These are phyloP conservation scores for Metallyticus violacea DNA, from an alignment of 2,888 invertebrate genomes.

Conservation along the genomic window DNA sequence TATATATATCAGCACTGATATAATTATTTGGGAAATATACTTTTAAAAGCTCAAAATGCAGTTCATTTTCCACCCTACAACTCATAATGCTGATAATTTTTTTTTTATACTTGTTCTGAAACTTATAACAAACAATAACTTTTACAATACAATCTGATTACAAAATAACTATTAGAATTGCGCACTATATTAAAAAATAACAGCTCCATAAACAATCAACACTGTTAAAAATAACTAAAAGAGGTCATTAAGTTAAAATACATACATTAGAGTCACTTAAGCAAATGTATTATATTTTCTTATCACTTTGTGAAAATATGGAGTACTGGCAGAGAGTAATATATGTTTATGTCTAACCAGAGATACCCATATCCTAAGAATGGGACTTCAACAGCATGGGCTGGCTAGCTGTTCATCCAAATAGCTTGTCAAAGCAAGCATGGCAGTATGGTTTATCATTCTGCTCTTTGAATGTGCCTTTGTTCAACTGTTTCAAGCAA, in stretches of 20 bases:
- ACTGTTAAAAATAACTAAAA: neutral
- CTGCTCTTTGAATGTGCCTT: slow-evolving; percentile 99
- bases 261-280: neutral
- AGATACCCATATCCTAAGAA: neutral
- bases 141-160: neutral
- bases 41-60: neutral
- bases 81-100: neutral
- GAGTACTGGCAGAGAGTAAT: neutral
- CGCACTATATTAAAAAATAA: neutral
- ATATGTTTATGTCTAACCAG: neutral
- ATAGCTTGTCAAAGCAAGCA: slow-evolving; percentile 94
- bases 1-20: neutral
- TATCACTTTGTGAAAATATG: neutral
- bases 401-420: slow-evolving; percentile 60
- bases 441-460: slow-evolving; percentile 99
- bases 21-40: neutral
- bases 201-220: neutral
- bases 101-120: neutral
- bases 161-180: neutral
- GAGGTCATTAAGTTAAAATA: neutral
- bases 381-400: neutral
- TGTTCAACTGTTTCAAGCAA: slow-evolving; percentile 95
- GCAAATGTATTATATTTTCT: neutral
- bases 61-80: neutral
- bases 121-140: neutral